Percentiles rank a stretch among this genome's conserved stretches.
These are phyloP conservation scores for Adrianichthys oophorus DNA, from an alignment of 2,797 vertebrate species.

Conservation along the genomic window DNA sequence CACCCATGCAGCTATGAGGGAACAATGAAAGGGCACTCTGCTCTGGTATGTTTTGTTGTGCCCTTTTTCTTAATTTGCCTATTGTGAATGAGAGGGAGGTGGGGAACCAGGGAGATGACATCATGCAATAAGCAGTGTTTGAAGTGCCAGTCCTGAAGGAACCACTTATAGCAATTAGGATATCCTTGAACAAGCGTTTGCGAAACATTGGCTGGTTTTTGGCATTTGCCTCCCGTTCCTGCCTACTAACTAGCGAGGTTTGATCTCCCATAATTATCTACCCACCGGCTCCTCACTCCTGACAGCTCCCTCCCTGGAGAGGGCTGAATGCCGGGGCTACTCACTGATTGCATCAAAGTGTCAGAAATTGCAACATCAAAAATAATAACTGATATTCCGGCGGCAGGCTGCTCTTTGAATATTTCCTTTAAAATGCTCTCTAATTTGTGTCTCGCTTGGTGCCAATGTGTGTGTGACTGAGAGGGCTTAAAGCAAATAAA, in stretches of 20 bases:
- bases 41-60: constrained; percentile 66
- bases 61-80: constrained; percentile 82
- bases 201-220: constrained; percentile 92
- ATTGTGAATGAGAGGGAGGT: constrained; percentile 82
- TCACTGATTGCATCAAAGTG: constrained; percentile 84
- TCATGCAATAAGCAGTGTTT: constrained; percentile 89
- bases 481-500: constrained; percentile 85
- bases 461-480: constrained; percentile 77
- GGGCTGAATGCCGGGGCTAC: constrained; percentile 79
- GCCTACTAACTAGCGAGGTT: constrained; percentile 89
- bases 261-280: constrained; percentile 97
- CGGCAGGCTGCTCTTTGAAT: constrained; percentile 81
- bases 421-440: constrained; percentile 87
- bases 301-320: constrained; percentile 86
- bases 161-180: constrained; percentile 99
- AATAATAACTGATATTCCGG: constrained; percentile 88
- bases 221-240: constrained; percentile 87
- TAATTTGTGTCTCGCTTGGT: constrained; percentile 81
- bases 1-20: background rate
- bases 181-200: constrained; percentile 99
- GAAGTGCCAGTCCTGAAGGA: constrained; percentile 92
- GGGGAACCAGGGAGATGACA: constrained; percentile 86
- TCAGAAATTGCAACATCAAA: constrained; percentile 89
- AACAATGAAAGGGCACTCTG: constrained; percentile 61
- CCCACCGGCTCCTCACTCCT: constrained; percentile 85